Conservation (phyloP, 2,797 vertebrate genomes). For the Streptopelia turtur region DNA sequence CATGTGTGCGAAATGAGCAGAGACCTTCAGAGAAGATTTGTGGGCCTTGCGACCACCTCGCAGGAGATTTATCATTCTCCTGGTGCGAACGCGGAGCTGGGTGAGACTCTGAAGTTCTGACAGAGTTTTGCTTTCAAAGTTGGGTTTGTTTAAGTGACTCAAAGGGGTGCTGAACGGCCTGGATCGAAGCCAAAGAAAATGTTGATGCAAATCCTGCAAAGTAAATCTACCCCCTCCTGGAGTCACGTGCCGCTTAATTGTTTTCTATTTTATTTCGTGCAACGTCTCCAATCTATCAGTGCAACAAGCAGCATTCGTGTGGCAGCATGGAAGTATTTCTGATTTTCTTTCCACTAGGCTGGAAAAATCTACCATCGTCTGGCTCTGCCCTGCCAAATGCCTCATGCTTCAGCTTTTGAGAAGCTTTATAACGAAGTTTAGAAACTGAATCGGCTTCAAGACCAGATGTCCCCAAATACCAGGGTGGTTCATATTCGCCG, state of each 20-base stretch:
- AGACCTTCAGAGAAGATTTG: not conserved
- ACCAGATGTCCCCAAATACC: not conserved
- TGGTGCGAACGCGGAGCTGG: not conserved
- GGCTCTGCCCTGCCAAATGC: not conserved
- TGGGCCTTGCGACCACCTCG: not conserved
- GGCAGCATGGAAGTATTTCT: not conserved
- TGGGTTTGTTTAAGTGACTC: constrained; percentile 57
- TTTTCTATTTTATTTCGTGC: constrained; percentile 27
- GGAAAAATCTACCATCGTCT: not conserved
- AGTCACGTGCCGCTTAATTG: constrained; percentile 33
- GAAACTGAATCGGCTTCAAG: not conserved
- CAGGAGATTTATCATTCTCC: not conserved
- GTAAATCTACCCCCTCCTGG: not conserved
- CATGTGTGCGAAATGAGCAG: not conserved
- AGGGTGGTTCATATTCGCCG: not conserved
- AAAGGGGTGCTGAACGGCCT: constrained; percentile 37
- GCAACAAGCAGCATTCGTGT: not conserved
- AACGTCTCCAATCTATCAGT: not conserved
- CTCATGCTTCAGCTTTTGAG: not conserved
- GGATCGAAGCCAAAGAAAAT: constrained; percentile 48
- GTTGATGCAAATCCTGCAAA: constrained; percentile 45
- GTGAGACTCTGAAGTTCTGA: not conserved
- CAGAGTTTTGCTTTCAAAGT: constrained; percentile 31
- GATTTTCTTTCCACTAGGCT: not conserved
- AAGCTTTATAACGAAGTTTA: not conserved